Base-by-base conservation (phyloP, 2,113 vertebrate species). In the Microcebus tavaratra region DNA sequence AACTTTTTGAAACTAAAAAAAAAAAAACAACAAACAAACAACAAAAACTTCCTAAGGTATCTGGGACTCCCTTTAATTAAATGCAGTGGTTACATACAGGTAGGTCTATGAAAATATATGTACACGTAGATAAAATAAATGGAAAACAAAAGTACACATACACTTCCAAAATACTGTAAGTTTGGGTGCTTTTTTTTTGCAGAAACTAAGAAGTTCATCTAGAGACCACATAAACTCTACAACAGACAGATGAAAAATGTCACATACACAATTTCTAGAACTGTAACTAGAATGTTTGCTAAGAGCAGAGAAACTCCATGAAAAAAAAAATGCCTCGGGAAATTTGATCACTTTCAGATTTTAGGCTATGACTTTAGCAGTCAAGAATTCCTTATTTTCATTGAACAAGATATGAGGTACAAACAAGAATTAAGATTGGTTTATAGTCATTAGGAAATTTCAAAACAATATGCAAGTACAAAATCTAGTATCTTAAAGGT, bases 271-370 rank as follows among this genome's bases (percentile, higher is more conserved):
- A 57, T 92, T 95, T 94, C n/a, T 88, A 79, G n/a, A 92, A 92
- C 68, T 89, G 8, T 25, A 96, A 94, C 20, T 34, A 95, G 39
- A 90, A 65, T 70, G n/a, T 85, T 65, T 79, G 29, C 20, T 70
- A 76, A 95, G 18, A 96, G 39, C 27, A n/a, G 78, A 96, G 29
- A 72, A 82, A 95, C 9, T 67, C 39, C 45, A 63, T 85, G 27
- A 91, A 68, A 73, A 80, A 95, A 95, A n/a, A 36, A 68, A 31
- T n/a, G 20, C 4, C 75, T 83, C 86, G 70, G 39, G 68, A 59
- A 94, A 88, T 72, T 17, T 86, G 25, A 87, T 72, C 80, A 31
- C 68, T 75, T 95, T 95, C 94, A 96, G 39, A 87, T 80, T 82
- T 96, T 61, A 96, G 39, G 6, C 29, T 67, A 27, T 88, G 65